A percentile compares a stretch with the other conserved stretches of the same genome.
Conservation (phyloP, 2,888 invertebrate species). For the Cosmopolites sordidus region DNA sequence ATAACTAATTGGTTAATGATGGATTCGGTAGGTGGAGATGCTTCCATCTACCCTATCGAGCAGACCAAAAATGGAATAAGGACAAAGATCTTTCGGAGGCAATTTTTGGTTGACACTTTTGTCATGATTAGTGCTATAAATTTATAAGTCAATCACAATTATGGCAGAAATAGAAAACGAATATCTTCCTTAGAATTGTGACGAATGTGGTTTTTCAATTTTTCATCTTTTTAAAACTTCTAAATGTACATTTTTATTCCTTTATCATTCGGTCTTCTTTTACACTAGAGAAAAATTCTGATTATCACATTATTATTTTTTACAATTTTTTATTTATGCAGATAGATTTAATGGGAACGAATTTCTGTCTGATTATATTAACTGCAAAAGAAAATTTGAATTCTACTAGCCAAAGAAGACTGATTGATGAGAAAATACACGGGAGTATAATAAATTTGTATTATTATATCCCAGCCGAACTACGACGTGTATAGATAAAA, state of each 20-base stretch:
- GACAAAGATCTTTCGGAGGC: not conserved
- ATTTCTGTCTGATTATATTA: not conserved
- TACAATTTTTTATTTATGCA: too few relatives aligned
- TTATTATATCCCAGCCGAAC: slow-evolving; percentile 10
- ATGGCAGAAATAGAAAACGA: slow-evolving; percentile 26
- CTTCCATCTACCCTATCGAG: too few relatives aligned
- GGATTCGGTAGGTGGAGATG: too few relatives aligned
- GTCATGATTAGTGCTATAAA: slow-evolving; percentile 20
- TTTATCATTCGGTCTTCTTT: slow-evolving; percentile 2
- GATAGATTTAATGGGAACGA: too few relatives aligned
- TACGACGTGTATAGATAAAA: slow-evolving; percentile 14
- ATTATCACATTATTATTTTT: too few relatives aligned
- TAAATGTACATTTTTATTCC: slow-evolving; percentile 19
- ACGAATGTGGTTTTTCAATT: slow-evolving; percentile 14
- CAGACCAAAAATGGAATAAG: too few relatives aligned
- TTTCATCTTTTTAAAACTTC: slow-evolving; percentile 21
- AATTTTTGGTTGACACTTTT: slow-evolving; percentile 6
- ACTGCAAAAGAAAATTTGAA: not conserved
- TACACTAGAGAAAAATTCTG: not conserved
- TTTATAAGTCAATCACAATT: slow-evolving; percentile 21
- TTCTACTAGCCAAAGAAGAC: not conserved
- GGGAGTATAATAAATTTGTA: slow-evolving; percentile 12
- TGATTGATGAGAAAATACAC: not conserved
- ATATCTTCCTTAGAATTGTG: slow-evolving; percentile 20
- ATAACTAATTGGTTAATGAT: too few relatives aligned